Percentiles rank a stretch among this genome's conserved stretches.
These are phyloP conservation scores for Silurus asotus DNA, from an alignment of 2,113 vertebrate genomes.

Conservation along the genomic window DNA sequence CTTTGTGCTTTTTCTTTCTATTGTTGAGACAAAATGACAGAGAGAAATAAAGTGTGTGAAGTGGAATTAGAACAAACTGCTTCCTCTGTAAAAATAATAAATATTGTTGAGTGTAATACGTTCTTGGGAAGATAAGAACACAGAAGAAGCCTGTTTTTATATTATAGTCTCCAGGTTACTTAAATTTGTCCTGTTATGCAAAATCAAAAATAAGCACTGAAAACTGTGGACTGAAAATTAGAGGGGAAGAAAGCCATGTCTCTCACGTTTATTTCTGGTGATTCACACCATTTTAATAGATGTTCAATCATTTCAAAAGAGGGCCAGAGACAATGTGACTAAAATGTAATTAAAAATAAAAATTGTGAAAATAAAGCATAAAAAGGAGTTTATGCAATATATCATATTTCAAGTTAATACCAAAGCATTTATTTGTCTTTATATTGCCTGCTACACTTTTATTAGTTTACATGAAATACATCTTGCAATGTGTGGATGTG, in stretches of 20 bases:
- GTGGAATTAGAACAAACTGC: slow-evolving; percentile 1
- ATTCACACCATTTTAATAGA: background rate
- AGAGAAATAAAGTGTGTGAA: background rate
- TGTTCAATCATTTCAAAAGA: background rate
- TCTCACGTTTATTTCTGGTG: background rate
- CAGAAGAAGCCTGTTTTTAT: background rate
- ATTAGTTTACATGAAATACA: background rate
- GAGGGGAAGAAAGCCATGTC: background rate
- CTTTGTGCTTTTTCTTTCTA: slow-evolving; percentile 15
- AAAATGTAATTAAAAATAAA: background rate
- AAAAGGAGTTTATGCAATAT: background rate
- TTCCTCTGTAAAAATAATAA: slow-evolving; percentile 3
- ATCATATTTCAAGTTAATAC: background rate
- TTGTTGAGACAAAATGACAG: slow-evolving; percentile 1
- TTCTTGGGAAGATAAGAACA: background rate
- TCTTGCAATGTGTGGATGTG: background rate
- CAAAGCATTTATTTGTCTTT: background rate
- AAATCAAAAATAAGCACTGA: background rate
- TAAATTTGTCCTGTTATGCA: background rate
- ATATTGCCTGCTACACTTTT: background rate
- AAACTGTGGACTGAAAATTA: background rate
- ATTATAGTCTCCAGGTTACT: background rate
- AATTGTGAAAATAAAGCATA: background rate
- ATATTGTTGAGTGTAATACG: background rate
- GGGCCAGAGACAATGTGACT: background rate